Percentiles rank a stretch among this genome's conserved stretches.
Conservation (phyloP, 2,888 invertebrate genomes). For the Adelphocoris suturalis region DNA sequence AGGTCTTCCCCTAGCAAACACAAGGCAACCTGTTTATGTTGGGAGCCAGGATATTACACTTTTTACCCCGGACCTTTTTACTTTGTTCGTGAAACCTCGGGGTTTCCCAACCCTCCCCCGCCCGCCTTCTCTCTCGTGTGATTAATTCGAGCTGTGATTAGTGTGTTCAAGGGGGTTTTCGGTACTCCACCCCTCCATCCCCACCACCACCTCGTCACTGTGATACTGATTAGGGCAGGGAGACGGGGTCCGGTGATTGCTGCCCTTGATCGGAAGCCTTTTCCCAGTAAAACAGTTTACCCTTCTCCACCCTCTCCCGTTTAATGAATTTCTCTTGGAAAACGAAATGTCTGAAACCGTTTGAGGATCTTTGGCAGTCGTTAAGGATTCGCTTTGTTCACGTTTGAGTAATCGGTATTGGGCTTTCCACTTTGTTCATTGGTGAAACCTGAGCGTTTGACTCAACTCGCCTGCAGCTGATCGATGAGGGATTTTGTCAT, state of each 20-base stretch:
- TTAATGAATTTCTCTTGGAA: conserved; percentile 68
- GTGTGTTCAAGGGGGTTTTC: conserved; percentile 68
- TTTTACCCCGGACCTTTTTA: conserved; percentile 64
- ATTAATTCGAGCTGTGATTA: conserved; percentile 71
- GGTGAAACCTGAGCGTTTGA: not conserved
- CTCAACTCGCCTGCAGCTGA: not conserved
- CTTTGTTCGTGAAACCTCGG: conserved; percentile 41
- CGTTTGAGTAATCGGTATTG: conserved; percentile 34
- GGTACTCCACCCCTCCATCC: not conserved
- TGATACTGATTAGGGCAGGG: conserved; percentile 52
- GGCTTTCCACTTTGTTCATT: not conserved
- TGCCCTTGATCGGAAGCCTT: conserved; percentile 68
- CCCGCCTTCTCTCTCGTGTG: conserved; percentile 58
- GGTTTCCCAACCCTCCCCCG: not conserved
- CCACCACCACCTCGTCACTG: not conserved
- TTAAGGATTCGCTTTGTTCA: conserved; percentile 59
- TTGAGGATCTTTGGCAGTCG: not conserved
- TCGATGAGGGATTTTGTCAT: no score
- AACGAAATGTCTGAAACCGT: conserved; percentile 7
- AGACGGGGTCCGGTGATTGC: conserved; percentile 68
- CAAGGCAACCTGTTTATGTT: conserved; percentile 67
- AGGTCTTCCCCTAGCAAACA: conserved; percentile 70
- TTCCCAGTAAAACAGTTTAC: conserved; percentile 68
- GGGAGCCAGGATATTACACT: conserved; percentile 70
- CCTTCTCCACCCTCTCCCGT: conserved; percentile 50